Conservation (phyloP, 92 coral and sea anemone genomes). For the Montipora capitata region DNA sequence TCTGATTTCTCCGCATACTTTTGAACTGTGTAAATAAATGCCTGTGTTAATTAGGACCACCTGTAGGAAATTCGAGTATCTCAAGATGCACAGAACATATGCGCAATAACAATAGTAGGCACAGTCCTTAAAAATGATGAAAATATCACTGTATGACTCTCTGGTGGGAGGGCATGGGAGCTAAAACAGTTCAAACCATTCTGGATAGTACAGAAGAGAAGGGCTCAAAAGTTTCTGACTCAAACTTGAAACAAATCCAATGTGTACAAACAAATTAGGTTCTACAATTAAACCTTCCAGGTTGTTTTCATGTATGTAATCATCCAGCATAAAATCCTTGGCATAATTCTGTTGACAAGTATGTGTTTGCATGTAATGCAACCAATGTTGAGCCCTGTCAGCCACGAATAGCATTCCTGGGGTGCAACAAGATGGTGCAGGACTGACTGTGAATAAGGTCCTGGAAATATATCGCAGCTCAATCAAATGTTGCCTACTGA, state of each 20-base stretch:
- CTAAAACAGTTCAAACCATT: conserved; percentile 19
- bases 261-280: conserved; percentile 84
- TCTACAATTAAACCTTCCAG: conserved; percentile 72
- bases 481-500: conserved; percentile 78
- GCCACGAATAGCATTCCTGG: conserved; percentile 85
- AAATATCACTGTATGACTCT: too few species aligned
- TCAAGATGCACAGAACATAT: too few species aligned
- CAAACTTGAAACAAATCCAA: conserved; percentile 84
- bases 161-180: background rate
- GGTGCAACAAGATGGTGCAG: conserved; percentile 87
- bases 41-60: too few species aligned
- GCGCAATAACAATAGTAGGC: too few species aligned
- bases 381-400: conserved; percentile 68
- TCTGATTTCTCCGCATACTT: too few species aligned
- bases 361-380: conserved; percentile 54
- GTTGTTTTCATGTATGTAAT: conserved; percentile 25
- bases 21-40: too few species aligned
- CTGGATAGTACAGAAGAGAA: conserved; percentile 44
- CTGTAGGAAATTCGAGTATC: too few species aligned
- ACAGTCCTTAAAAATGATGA: too few species aligned
- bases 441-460: conserved; percentile 61
- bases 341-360: conserved; percentile 59
- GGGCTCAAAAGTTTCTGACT: conserved; percentile 13
- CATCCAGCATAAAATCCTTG: conserved; percentile 80
- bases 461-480: conserved; percentile 66